Evolutionary conservation across 2,113 vertebrate species (phyloP).

Genomic region (Neolamprologus falcicula): DNA sequence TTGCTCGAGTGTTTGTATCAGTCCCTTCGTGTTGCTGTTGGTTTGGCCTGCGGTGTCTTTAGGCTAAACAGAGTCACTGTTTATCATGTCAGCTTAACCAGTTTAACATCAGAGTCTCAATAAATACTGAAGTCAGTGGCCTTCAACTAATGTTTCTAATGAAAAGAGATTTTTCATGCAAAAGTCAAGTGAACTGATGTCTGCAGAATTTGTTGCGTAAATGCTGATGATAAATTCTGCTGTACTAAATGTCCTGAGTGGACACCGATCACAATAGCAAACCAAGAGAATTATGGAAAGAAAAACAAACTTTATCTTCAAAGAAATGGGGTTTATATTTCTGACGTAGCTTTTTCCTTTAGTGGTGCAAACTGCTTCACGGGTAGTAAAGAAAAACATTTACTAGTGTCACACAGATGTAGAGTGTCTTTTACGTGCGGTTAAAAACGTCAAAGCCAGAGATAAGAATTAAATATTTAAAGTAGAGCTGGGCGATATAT

Average conservation of each 20-base stretch:
- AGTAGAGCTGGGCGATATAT: too few relatives aligned
- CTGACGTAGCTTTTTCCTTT: neutral
- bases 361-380: neutral
- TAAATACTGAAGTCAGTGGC: neutral
- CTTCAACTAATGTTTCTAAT: neutral
- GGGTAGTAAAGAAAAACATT: neutral
- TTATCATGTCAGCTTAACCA: conserved; percentile 23
- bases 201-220: neutral
- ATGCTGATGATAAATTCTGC: neutral
- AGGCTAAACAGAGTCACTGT: conserved; percentile 17
- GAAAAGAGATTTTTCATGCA: neutral
- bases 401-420: neutral
- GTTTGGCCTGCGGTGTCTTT: neutral
- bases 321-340: neutral
- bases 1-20: neutral
- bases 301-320: neutral
- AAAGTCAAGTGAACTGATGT: neutral
- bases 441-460: neutral
- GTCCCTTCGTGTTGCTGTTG: neutral
- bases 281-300: neutral
- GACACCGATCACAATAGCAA: neutral
- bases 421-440: rapidly evolving
- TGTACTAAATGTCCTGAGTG: neutral
- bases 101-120: neutral
- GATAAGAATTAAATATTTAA: neutral